These are phyloP conservation scores for Phaedon cochleariae DNA, from an alignment of 2,888 invertebrate genomes.

Conservation along the genomic window DNA sequence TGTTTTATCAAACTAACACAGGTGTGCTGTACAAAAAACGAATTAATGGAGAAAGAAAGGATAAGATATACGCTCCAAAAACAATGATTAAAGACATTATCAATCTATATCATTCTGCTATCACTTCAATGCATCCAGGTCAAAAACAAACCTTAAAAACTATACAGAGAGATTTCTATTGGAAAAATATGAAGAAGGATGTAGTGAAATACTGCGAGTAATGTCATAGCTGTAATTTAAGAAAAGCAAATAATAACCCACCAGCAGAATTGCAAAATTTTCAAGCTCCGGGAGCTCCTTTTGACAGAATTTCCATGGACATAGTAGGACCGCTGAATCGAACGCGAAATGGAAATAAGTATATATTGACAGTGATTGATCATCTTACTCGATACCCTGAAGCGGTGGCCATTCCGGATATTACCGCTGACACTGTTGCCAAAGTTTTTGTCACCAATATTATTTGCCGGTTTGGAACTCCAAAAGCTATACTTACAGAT, in stretches of 20 bases:
- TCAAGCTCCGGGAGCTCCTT: slow-evolving; percentile 21
- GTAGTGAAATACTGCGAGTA: slow-evolving; percentile 26
- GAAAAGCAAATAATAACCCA: slow-evolving; percentile 19
- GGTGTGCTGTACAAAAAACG: background rate
- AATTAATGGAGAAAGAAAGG: background rate
- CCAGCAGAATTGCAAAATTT: slow-evolving; percentile 3
- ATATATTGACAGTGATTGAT: slow-evolving; percentile 41
- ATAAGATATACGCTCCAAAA: background rate
- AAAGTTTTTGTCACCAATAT: slow-evolving; percentile 30
- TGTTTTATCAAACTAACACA: background rate
- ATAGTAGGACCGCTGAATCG: slow-evolving; percentile 41
- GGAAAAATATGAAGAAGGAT: slow-evolving; percentile 38
- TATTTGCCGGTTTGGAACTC: slow-evolving; percentile 33
- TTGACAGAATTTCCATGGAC: slow-evolving; percentile 37
- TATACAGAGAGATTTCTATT: slow-evolving; percentile 27
- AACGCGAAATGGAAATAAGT: slow-evolving; percentile 34
- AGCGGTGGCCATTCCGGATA: slow-evolving; percentile 33
- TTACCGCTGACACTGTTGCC: slow-evolving; percentile 33
- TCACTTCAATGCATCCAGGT: background rate
- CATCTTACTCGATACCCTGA: slow-evolving; percentile 38
- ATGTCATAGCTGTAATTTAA: slow-evolving; percentile 39
- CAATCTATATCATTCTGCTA: slow-evolving; percentile 32
- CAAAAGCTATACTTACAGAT: background rate
- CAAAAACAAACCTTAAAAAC: too few relatives aligned
- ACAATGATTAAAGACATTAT: slow-evolving; percentile 7